These are phyloP conservation scores for Nothocercus julius DNA, from an alignment of 2,113 vertebrate genomes.

Conservation along the genomic window DNA sequence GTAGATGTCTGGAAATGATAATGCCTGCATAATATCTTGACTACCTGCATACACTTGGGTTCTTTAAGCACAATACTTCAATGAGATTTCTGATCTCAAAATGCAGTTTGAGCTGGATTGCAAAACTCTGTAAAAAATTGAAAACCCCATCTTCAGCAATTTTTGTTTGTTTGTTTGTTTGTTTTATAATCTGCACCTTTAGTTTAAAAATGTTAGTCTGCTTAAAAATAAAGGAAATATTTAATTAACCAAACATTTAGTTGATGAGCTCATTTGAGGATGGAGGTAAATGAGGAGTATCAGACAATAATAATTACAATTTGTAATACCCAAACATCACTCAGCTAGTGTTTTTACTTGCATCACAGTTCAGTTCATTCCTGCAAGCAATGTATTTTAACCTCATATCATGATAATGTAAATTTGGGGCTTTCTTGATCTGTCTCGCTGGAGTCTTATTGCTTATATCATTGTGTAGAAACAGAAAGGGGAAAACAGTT, in stretches of 20 bases:
- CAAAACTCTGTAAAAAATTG: background rate
- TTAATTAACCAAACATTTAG: background rate
- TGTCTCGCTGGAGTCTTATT: background rate
- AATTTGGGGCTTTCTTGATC: background rate
- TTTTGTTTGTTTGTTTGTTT: background rate
- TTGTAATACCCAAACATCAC: background rate
- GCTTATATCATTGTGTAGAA: background rate
- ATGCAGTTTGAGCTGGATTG: background rate
- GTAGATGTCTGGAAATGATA: background rate
- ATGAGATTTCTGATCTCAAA: background rate
- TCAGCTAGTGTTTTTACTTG: background rate
- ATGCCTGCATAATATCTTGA: background rate
- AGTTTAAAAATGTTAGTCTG: background rate
- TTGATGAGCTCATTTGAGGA: background rate
- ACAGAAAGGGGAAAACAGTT: background rate
- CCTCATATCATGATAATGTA: background rate
- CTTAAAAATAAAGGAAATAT: background rate
- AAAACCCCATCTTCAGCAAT: background rate
- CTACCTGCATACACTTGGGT: background rate
- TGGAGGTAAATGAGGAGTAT: background rate
- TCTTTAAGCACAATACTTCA: background rate
- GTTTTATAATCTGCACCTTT: background rate
- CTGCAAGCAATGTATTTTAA: slow-evolving; percentile 18
- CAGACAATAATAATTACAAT: background rate
- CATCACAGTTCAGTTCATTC: background rate